Evolutionary conservation across 2,113 vertebrate genomes (phyloP).

Genomic region (Labeo rohita): DNA sequence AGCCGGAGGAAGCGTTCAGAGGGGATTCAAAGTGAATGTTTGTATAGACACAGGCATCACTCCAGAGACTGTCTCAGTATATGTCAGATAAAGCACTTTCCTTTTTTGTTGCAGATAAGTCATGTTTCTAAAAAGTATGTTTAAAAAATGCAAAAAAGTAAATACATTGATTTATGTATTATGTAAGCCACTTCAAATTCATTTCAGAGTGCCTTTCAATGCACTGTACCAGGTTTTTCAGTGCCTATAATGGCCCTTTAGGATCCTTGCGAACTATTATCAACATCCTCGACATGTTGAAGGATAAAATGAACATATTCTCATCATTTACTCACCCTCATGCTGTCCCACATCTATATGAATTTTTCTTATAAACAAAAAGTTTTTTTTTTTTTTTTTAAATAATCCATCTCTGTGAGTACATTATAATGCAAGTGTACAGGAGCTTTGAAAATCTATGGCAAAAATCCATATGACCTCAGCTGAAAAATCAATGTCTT

Average conservation of each 20-base stretch:
- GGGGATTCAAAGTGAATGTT: background rate
- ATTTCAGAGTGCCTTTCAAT: conserved; percentile 3
- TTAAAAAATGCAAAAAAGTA: background rate
- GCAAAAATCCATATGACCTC: background rate
- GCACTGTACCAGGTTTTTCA: background rate
- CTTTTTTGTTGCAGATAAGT: background rate
- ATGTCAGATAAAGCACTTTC: background rate
- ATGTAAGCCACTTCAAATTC: background rate
- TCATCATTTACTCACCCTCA: background rate
- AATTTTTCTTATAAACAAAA: too few relatives aligned
- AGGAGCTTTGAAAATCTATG: background rate
- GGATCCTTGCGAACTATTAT: background rate
- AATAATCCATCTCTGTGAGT: background rate
- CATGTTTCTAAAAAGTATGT: background rate
- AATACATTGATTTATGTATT: background rate
- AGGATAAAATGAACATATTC: background rate
- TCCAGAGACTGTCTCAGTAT: background rate
- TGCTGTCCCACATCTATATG: background rate
- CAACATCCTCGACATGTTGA: background rate
- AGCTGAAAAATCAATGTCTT: background rate
- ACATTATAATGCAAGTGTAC: background rate
- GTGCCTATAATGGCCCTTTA: background rate
- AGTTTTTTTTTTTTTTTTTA: too few relatives aligned
- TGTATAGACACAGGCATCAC: background rate
- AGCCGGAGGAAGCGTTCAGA: background rate